Conservation (phyloP, 1,140 invertebrate species). For the Heliconius hermathena region DNA sequence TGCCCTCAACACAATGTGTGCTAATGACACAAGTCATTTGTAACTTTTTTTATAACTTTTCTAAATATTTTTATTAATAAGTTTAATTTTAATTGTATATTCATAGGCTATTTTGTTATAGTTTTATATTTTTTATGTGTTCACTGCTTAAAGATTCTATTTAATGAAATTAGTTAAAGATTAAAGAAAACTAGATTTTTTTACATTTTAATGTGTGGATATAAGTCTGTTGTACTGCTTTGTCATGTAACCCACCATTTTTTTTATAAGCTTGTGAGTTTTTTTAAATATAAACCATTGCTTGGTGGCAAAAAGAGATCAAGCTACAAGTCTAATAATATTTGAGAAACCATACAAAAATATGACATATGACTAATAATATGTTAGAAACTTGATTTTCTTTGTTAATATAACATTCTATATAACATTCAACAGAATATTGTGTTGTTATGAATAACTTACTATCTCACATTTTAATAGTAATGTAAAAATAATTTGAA, state of each 20-base stretch:
- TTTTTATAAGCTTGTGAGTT: neutral
- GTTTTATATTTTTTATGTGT: constrained; percentile 15
- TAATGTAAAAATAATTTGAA: neutral
- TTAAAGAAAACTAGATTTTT: neutral
- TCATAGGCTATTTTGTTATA: constrained; percentile 43
- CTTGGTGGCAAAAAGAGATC: neutral
- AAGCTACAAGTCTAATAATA: too few species aligned
- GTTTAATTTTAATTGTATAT: constrained; percentile 58
- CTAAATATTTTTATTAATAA: constrained; percentile 56
- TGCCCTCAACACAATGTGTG: constrained; percentile 21
- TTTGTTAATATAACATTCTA: too few species aligned
- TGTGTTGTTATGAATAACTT: too few species aligned
- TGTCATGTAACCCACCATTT: neutral
- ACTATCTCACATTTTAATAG: neutral
- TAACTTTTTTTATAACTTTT: constrained; percentile 60
- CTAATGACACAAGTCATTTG: constrained; percentile 27
- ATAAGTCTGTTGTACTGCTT: neutral
- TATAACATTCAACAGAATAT: too few species aligned
- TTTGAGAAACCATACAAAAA: too few species aligned
- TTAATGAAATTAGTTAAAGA: constrained; percentile 3
- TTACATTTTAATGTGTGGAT: neutral
- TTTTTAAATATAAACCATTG: neutral
- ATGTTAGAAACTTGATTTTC: too few species aligned
- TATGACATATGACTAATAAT: too few species aligned
- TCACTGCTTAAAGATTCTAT: constrained; percentile 24